These are phyloP conservation scores for Lapara coniferarum DNA, from an alignment of 2,888 invertebrate species.

Conservation along the genomic window DNA sequence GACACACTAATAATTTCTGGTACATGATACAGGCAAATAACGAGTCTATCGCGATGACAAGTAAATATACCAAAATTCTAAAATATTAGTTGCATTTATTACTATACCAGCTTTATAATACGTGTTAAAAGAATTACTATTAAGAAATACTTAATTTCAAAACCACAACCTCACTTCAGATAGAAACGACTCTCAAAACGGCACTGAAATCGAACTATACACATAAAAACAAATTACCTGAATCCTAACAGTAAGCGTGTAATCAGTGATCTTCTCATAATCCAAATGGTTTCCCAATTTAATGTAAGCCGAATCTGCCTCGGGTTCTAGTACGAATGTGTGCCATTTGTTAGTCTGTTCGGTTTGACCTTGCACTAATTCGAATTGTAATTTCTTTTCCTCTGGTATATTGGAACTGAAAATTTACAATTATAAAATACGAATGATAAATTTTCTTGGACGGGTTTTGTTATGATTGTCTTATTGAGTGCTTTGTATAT, in stretches of 20 bases:
- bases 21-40: no score
- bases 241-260: constrained; percentile 91
- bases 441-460: no score
- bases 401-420: constrained; percentile 89
- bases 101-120: no score
- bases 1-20: no score
- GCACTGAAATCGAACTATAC: constrained; percentile 13
- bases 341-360: constrained; percentile 93
- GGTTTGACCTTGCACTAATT: constrained; percentile 91
- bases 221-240: constrained; percentile 66
- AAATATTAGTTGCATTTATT: no score
- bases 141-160: neutral
- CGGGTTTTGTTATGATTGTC: no score
- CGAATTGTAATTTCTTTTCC: constrained; percentile 89
- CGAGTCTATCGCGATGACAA: no score
- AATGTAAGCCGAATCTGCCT: constrained; percentile 88
- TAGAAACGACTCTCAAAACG: neutral
- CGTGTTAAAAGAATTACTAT: no score
- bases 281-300: constrained; percentile 90
- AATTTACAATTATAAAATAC: constrained; percentile 29
- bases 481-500: neutral
- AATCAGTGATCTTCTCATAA: constrained; percentile 93
- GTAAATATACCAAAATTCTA: no score
- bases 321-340: constrained; percentile 88
- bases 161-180: neutral